phyloP scores from a whole-genome alignment of 2,888 invertebrate species.

The Tipula confusa region DNA sequence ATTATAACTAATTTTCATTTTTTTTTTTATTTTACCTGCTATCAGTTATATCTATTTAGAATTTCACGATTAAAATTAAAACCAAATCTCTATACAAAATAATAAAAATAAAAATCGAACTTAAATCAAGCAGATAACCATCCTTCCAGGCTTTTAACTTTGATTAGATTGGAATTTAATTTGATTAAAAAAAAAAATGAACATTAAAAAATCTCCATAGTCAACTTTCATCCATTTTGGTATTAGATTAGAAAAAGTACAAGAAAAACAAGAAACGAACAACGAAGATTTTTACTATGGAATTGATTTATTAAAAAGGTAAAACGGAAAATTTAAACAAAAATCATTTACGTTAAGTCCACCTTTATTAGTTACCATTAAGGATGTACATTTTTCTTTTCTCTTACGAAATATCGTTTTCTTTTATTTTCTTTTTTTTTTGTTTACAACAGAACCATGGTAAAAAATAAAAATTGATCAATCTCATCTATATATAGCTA shows the following conservation, averaged over 20 bases:
- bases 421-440: background rate
- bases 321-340: background rate
- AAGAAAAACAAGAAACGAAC: background rate
- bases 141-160: background rate
- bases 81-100: background rate
- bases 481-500: background rate
- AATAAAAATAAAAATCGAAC: background rate
- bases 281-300: background rate
- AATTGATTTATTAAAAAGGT: constrained; percentile 15
- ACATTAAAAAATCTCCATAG: background rate
- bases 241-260: background rate
- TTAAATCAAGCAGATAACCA: constrained; percentile 9
- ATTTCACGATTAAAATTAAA: background rate
- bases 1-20: constrained; percentile 13
- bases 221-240: background rate
- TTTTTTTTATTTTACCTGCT: too few species aligned
- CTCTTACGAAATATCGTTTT: background rate
- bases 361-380: background rate
- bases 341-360: constrained; percentile 3
- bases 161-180: constrained; percentile 14
- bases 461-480: background rate
- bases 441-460: background rate
- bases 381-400: background rate
- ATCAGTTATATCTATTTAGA: background rate
- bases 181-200: constrained; percentile 1